Percentiles rank a stretch among this genome's conserved stretches.
Evolutionary conservation across 2,888 invertebrate genomes (phyloP).

Genomic region (Acanthosepion lycidas): DNA sequence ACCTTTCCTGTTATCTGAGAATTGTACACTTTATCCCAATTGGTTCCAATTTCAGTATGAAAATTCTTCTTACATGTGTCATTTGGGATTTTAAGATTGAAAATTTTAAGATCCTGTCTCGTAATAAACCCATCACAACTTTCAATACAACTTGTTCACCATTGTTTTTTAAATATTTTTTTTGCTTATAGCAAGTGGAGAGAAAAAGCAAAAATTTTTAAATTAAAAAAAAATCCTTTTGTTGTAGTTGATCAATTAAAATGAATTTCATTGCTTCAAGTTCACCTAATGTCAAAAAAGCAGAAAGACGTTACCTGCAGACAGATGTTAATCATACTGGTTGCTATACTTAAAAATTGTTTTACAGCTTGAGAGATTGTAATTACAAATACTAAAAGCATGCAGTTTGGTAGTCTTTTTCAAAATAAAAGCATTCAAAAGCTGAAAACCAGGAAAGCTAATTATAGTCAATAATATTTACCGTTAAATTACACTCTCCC

Average conservation of each 20-base stretch:
- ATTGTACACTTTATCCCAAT: neutral
- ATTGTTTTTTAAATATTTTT: neutral
- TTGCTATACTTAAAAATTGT: neutral
- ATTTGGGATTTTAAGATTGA: neutral
- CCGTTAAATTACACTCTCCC: neutral
- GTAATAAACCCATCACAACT: neutral
- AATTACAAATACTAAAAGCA: neutral
- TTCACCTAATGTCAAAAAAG: neutral
- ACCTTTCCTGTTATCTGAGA: neutral
- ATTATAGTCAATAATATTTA: neutral
- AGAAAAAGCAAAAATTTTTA: neutral
- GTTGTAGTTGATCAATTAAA: neutral
- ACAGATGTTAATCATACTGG: neutral
- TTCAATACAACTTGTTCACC: neutral
- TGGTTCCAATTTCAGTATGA: neutral
- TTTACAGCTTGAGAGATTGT: neutral
- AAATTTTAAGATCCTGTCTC: neutral
- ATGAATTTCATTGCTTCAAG: neutral
- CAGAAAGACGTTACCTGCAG: neutral
- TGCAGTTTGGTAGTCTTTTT: neutral
- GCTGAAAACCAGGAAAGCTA: neutral
- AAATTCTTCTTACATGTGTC: neutral
- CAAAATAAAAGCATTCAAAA: neutral
- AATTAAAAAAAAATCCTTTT: neutral
- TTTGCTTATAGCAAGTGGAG: too few species aligned